Conservation (phyloP, 1,140 invertebrate genomes). For the Drosophila trapezifrons region DNA sequence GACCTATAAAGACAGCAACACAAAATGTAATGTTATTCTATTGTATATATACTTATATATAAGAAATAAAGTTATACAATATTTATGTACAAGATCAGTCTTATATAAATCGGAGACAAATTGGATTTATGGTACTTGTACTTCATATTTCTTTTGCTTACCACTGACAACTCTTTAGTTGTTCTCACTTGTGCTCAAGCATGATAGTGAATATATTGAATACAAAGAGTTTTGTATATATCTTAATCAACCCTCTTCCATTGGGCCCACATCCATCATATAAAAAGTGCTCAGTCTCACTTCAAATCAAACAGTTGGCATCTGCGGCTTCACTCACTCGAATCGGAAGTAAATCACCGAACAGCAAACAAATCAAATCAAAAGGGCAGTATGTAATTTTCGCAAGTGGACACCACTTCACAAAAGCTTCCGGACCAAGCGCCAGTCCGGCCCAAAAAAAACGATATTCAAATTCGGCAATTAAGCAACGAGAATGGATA, state of each 20-base stretch:
- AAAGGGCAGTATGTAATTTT: slow-evolving; percentile 31
- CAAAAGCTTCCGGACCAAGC: slow-evolving; percentile 36
- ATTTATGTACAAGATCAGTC: too few relatives aligned
- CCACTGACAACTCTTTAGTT: too few relatives aligned
- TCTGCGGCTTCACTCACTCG: slow-evolving; percentile 36
- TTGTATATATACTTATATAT: too few relatives aligned
- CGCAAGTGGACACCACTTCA: slow-evolving; percentile 6
- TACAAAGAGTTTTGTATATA: background rate
- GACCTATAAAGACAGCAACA: too few relatives aligned
- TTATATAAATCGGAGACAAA: too few relatives aligned
- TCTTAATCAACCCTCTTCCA: slow-evolving; percentile 26
- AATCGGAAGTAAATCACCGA: slow-evolving; percentile 37
- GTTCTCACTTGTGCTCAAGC: too few relatives aligned
- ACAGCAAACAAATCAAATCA: slow-evolving; percentile 6
- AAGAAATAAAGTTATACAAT: too few relatives aligned
- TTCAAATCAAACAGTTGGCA: slow-evolving; percentile 39
- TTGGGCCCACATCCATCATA: slow-evolving; percentile 13
- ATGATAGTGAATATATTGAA: background rate
- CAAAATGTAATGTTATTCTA: too few relatives aligned
- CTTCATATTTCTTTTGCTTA: background rate
- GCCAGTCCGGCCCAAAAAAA: slow-evolving; percentile 26
- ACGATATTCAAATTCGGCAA: slow-evolving; percentile 35
- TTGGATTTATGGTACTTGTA: background rate
- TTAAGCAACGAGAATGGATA: slow-evolving; percentile 35
- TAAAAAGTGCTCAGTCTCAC: slow-evolving; percentile 28